These are phyloP conservation scores for Dendrocincla fuliginosa DNA, from an alignment of 2,797 vertebrate species.

Conservation along the genomic window DNA sequence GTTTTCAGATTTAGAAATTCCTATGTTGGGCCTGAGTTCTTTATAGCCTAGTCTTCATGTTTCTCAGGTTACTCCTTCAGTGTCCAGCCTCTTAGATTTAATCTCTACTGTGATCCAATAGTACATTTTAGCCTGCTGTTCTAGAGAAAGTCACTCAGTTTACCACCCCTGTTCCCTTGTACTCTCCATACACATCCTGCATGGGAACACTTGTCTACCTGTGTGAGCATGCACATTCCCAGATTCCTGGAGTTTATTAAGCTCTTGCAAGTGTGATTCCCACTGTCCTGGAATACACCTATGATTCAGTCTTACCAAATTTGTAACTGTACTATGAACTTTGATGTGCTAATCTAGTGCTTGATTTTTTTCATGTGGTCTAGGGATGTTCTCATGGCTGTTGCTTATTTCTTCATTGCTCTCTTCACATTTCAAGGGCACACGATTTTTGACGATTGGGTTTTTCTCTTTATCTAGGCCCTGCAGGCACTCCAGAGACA, in stretches of 20 bases:
- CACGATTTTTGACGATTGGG: not conserved
- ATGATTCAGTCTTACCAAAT: not conserved
- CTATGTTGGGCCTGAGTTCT: not conserved
- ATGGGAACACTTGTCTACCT: not conserved
- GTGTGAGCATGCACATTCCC: not conserved
- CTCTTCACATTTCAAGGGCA: not conserved
- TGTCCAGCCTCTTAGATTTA: not conserved
- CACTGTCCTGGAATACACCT: not conserved
- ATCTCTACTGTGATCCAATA: not conserved
- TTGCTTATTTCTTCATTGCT: not conserved
- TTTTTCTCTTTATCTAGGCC: conserved; percentile 79
- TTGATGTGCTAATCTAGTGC: not conserved
- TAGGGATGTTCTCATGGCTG: not conserved
- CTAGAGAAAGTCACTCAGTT: not conserved
- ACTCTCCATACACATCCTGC: not conserved
- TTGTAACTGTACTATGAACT: not conserved
- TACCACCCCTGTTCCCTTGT: not conserved
- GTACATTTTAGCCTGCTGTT: not conserved
- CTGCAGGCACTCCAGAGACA: conserved; percentile 95
- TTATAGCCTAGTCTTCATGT: not conserved
- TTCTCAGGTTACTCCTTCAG: not conserved
- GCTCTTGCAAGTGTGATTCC: not conserved
- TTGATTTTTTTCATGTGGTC: not conserved
- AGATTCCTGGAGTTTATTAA: not conserved
- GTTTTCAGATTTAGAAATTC: not conserved